A percentile compares a stretch with the other conserved stretches of the same genome.
phyloP scores from a whole-genome alignment of 2,888 invertebrate genomes.

The Drosophila mettleri region DNA sequence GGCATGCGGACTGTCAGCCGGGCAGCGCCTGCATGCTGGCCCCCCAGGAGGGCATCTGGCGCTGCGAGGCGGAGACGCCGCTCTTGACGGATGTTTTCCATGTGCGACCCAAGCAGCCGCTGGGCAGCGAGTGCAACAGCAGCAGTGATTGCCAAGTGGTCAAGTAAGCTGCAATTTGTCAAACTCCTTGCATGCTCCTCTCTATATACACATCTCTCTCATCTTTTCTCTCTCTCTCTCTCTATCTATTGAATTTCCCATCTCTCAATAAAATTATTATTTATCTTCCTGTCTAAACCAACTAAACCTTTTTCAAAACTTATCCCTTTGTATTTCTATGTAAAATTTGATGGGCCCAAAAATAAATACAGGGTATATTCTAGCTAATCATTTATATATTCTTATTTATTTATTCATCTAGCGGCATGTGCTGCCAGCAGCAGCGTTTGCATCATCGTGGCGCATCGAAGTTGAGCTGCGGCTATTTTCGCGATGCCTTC shows the following conservation, averaged over 20 bases:
- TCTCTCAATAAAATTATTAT: no score
- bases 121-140: conserved; percentile 92
- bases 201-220: neutral
- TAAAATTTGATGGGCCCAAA: neutral
- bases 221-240: neutral
- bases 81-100: conserved; percentile 42
- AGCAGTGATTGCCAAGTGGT: conserved; percentile 94
- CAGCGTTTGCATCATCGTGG: conserved; percentile 92
- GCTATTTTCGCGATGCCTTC: conserved; percentile 95
- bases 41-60: conserved; percentile 86
- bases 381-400: neutral
- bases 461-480: conserved; percentile 94
- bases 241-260: no score
- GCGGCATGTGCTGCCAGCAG: conserved; percentile 94
- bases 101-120: conserved; percentile 89
- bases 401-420: conserved; percentile 61
- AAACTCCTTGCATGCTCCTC: no score
- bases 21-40: conserved; percentile 91
- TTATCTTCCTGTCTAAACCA: neutral
- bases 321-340: no score
- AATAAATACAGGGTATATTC: neutral
- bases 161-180: conserved; percentile 61
- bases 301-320: no score
- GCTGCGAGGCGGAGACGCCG: conserved; percentile 91
- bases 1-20: conserved; percentile 93